Conservation (phyloP, 2,113 vertebrate species). For the Delphinapterus leucas region DNA sequence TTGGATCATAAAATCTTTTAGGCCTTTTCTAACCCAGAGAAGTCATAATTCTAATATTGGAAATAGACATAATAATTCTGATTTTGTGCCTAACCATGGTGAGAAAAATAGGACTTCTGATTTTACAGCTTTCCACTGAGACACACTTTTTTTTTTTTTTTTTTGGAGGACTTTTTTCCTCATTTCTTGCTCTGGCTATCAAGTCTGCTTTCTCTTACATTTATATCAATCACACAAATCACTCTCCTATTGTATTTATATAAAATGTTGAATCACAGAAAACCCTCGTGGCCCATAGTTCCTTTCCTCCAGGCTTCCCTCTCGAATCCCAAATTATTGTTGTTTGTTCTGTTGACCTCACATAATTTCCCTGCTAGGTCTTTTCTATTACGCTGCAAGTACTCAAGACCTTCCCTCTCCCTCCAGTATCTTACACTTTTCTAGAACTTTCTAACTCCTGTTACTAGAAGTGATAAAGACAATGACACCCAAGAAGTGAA, state of each 20-base stretch:
- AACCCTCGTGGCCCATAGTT: rapidly evolving
- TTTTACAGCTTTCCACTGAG: neutral
- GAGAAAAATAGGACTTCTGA: neutral
- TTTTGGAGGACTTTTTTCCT: neutral
- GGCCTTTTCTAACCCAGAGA: neutral
- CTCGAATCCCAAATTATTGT: neutral
- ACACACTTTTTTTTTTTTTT: too few species aligned
- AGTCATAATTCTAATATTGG: neutral
- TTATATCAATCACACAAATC: neutral
- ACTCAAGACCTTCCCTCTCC: neutral
- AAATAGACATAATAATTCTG: neutral
- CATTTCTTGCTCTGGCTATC: neutral
- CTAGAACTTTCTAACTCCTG: neutral
- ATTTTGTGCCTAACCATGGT: neutral
- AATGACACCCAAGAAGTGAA: neutral
- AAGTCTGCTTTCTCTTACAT: neutral
- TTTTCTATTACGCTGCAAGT: neutral
- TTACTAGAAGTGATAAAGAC: neutral
- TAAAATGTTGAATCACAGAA: neutral
- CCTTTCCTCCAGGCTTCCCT: neutral
- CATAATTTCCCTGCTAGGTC: neutral
- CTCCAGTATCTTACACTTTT: neutral
- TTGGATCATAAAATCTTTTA: neutral
- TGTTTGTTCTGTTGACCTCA: neutral
- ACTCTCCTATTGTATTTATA: neutral